Evolutionary conservation across 1,140 invertebrate genomes (phyloP).

Genomic region (Ceratosolen solmsi): DNA sequence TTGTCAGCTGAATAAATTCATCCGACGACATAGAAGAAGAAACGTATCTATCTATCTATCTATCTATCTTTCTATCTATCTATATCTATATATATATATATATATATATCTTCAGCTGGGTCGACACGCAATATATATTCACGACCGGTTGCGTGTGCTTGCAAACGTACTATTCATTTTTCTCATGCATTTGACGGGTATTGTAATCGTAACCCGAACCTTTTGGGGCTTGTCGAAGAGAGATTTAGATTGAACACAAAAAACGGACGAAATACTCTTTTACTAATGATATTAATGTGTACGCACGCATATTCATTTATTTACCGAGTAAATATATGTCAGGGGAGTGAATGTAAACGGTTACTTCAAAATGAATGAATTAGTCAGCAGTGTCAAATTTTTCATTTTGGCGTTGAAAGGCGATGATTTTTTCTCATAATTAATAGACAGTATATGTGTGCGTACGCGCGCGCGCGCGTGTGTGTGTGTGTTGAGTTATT

Average conservation of each 20-base stretch:
- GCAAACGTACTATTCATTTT: not conserved
- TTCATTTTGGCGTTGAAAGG: not conserved
- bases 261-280: constrained; percentile 19
- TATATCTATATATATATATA: too few relatives aligned
- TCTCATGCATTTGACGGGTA: constrained; percentile 9
- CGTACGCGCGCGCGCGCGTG: too few relatives aligned
- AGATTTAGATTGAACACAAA: not conserved
- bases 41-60: too few relatives aligned
- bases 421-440: not conserved
- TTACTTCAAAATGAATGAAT: constrained; percentile 15
- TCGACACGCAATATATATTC: not conserved
- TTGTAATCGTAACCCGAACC: constrained; percentile 11
- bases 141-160: constrained; percentile 1
- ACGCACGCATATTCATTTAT: constrained; percentile 24
- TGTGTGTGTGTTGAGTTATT: too few relatives aligned
- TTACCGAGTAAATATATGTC: constrained; percentile 21
- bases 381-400: constrained; percentile 18
- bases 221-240: constrained; percentile 10
- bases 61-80: too few relatives aligned
- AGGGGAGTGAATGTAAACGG: not conserved
- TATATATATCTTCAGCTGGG: not conserved
- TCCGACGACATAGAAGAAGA: not conserved
- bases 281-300: not conserved
- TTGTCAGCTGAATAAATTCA: constrained; percentile 47
- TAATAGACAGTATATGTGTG: not conserved